Conservation (phyloP, 2,113 vertebrate genomes). For the Hypocryptadius cinnamomeus region DNA sequence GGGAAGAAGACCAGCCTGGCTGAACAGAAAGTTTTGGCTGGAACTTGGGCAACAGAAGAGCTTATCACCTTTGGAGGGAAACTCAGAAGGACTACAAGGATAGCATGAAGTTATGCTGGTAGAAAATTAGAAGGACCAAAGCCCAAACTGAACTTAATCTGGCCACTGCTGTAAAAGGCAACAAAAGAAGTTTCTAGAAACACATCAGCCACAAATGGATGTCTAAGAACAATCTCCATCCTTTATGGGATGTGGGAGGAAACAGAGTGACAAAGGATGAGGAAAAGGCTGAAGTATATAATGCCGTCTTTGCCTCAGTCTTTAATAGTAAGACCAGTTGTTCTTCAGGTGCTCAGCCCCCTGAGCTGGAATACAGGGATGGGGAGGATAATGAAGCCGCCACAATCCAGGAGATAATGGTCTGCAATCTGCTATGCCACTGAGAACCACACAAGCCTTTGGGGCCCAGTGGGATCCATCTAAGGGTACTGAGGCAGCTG, state of each 20-base stretch:
- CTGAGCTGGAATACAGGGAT: background rate
- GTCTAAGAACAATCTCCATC: background rate
- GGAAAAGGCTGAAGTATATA: background rate
- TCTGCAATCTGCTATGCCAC: background rate
- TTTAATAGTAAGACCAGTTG: background rate
- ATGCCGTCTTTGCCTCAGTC: background rate
- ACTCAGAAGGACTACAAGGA: background rate
- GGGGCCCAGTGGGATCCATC: background rate
- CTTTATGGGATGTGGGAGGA: background rate
- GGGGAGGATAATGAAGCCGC: background rate
- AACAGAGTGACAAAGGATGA: background rate
- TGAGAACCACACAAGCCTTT: background rate
- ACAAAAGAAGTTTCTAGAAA: background rate
- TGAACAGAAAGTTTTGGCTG: background rate
- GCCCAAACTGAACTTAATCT: background rate
- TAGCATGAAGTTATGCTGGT: background rate
- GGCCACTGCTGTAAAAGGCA: background rate
- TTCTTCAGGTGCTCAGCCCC: background rate
- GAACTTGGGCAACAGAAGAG: background rate
- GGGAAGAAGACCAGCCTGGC: background rate
- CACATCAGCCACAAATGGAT: background rate
- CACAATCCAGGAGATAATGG: background rate
- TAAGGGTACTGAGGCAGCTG: too few relatives aligned
- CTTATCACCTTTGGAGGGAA: background rate
- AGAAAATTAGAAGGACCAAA: background rate